Evolutionary conservation across 2,888 invertebrate species (phyloP), one percentile per base, ranked within the genome.

Genomic region (Boloria euphrosyne): DNA sequence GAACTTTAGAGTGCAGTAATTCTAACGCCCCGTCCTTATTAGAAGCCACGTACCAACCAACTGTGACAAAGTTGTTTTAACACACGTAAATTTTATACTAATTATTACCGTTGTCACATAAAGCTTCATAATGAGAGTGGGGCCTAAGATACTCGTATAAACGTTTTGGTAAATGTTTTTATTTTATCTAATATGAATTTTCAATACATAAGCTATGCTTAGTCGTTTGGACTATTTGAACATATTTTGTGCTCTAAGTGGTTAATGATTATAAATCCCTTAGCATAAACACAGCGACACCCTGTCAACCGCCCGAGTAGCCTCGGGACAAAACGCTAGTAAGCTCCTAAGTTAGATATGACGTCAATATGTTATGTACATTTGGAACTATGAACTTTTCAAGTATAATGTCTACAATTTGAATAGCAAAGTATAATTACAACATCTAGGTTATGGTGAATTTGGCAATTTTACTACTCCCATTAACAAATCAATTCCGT

Each of bases 301-400:
- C 91, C 91, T 92, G 91, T 91, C 89, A 89, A 84, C 90, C 89
- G 85, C 88, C 90, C 91, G 90, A 86, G 84, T 80, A 78, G 74
- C 74, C 84, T 83, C 90, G 89, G 89, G 88, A 78, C 88, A 88
- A 90, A 90, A 91, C 89, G 90, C 90, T 90, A 89, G 87, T 91
- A 92, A 92, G 91, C 91, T 92, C 91, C 86, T 90, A 90, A 87
- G 77, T 79, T 80, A 90, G 91, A 91, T 92, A 92, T 91, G 91
- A 90, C 85, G 84, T 86, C 85, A 87, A 82, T 79, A 78, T 79
- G 77, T 87, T 89, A 88, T 86, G 81, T 88, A 90, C 87, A 89
- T 80, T 80, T 73, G 72, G 70, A 73, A 74, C 66, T 70, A 67
- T 71, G 72, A 70, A 70, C 67, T 63, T 65, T 71, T 65, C 64